Percentiles rank a stretch among this genome's conserved stretches.
Evolutionary conservation across 2,797 vertebrate species (phyloP).

Genomic region (Ctenopoma kingsleyae): DNA sequence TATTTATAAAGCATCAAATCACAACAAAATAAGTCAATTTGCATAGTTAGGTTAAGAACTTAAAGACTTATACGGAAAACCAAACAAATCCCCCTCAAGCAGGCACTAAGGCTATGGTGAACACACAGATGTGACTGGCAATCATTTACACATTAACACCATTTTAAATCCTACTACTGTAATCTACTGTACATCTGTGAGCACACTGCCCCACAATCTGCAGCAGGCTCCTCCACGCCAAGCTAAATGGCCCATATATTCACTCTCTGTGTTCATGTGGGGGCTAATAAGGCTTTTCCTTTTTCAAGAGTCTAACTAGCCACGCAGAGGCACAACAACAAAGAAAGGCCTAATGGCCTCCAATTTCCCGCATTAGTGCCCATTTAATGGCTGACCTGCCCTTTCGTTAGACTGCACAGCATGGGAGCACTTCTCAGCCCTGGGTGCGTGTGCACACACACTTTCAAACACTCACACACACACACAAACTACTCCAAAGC

Average conservation of each 20-base stretch:
- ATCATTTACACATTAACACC: conserved; percentile 2
- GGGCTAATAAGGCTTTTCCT: conserved; percentile 82
- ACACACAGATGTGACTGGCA: not conserved
- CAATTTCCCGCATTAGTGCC: conserved; percentile 86
- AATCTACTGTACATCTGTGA: not conserved
- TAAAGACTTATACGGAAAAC: too few species aligned
- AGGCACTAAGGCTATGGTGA: not conserved
- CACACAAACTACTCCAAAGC: conserved; percentile 41
- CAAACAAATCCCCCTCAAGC: too few species aligned
- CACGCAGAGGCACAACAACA: conserved; percentile 79
- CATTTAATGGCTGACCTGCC: conserved; percentile 85
- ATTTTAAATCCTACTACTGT: not conserved
- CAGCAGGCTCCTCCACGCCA: conserved; percentile 34
- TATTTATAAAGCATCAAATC: too few species aligned
- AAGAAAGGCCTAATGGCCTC: conserved; percentile 83
- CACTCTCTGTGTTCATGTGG: conserved; percentile 65
- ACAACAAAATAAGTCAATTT: too few species aligned
- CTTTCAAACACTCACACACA: conserved; percentile 35
- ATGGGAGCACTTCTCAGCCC: conserved; percentile 76
- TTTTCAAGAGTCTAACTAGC: conserved; percentile 73
- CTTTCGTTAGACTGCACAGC: conserved; percentile 81
- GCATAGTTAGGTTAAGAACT: too few species aligned
- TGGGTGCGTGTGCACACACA: conserved; percentile 17
- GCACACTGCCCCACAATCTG: not conserved
- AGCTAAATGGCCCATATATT: conserved; percentile 67